Percentiles rank a stretch among this genome's conserved stretches.
phyloP scores from a whole-genome alignment of 2,113 vertebrate genomes.

The Macaca nemestrina region DNA sequence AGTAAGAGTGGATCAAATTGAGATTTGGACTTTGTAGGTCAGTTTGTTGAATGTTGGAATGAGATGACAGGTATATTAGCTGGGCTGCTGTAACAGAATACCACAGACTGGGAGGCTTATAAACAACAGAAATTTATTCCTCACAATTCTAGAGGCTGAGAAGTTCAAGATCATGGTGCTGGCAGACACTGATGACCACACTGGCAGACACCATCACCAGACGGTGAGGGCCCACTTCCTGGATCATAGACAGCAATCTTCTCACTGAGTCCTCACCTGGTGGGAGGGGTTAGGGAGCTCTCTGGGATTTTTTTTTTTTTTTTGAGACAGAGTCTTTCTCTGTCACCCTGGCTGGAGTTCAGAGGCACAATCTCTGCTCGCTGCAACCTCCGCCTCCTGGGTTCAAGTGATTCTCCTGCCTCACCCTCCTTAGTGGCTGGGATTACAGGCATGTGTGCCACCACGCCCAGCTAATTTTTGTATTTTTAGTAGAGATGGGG shows the following conservation, averaged over 20 bases:
- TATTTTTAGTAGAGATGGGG: no score
- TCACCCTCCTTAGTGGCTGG: no score
- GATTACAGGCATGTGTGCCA: no score
- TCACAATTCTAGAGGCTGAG: neutral
- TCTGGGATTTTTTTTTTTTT: neutral
- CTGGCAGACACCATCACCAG: neutral
- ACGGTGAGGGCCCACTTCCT: neutral
- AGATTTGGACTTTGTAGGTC: neutral
- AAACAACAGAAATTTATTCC: neutral
- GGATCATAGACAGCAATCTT: neutral
- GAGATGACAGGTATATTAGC: neutral
- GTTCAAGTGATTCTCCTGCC: no score
- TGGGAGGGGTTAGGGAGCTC: neutral
- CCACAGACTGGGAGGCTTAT: neutral
- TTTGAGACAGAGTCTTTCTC: no score
- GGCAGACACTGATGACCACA: neutral
- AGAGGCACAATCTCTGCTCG: no score
- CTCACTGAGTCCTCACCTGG: neutral
- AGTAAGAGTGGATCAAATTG: neutral
- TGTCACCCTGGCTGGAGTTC: no score
- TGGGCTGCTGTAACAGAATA: neutral
- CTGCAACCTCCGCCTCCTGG: no score
- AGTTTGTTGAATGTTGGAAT: neutral
- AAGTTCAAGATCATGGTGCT: neutral
- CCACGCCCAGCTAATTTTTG: no score